Percentiles rank a stretch among this genome's conserved stretches.
Conservation (phyloP, 2,888 invertebrate genomes). For the Malthinus flaveolus region DNA sequence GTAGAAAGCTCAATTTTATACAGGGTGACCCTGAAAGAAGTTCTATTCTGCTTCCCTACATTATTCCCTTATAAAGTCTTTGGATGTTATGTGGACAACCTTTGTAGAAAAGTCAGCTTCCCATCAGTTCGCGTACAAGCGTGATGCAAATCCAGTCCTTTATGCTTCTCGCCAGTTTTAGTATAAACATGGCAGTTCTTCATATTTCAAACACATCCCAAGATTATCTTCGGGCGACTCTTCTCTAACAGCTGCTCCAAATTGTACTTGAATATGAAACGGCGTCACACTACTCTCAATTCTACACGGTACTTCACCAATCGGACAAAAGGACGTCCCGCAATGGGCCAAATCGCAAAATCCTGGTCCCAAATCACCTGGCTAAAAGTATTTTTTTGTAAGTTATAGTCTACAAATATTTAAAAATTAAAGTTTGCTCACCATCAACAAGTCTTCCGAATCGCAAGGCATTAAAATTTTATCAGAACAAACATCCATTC, state of each 20-base stretch:
- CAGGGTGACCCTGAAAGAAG: too few relatives aligned
- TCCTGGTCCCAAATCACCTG: conserved; percentile 61
- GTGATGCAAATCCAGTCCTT: too few relatives aligned
- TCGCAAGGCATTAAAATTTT: conserved; percentile 81
- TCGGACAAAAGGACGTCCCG: conserved; percentile 72
- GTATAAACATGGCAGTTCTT: conserved; percentile 68
- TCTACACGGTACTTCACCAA: conserved; percentile 58
- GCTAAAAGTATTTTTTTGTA: conserved; percentile 58
- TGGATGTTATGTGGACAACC: too few relatives aligned
- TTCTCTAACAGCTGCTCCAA: conserved; percentile 69
- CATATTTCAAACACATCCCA: conserved; percentile 76
- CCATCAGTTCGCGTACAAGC: too few relatives aligned
- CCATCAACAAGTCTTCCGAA: conserved; percentile 80
- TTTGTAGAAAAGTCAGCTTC: too few relatives aligned
- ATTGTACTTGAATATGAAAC: conserved; percentile 77
- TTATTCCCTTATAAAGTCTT: too few relatives aligned
- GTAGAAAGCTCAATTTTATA: too few relatives aligned
- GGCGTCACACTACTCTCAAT: conserved; percentile 78
- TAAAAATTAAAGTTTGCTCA: conserved; percentile 42
- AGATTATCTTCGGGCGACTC: conserved; percentile 79
- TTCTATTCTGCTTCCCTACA: too few relatives aligned
- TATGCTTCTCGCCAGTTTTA: neutral
- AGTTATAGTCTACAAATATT: neutral
- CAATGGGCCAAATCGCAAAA: conserved; percentile 81
- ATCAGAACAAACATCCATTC: conserved; percentile 65